Evolutionary conservation across 2,888 invertebrate genomes (phyloP).

Genomic region (Apamea crenata): DNA sequence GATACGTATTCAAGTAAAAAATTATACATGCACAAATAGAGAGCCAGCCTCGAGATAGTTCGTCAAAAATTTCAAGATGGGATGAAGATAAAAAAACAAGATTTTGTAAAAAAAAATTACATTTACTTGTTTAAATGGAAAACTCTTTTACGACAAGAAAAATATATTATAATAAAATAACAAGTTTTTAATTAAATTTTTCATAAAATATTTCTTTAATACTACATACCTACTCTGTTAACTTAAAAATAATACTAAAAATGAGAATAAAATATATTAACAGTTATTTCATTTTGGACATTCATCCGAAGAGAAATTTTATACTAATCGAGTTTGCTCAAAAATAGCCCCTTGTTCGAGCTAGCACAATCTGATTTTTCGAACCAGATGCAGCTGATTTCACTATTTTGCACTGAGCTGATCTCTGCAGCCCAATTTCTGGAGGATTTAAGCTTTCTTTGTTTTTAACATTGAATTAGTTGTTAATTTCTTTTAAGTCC

Average conservation of each 20-base stretch:
- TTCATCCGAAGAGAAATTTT: slow-evolving; percentile 19
- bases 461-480: neutral
- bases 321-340: slow-evolving; percentile 3
- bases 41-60: slow-evolving; percentile 34
- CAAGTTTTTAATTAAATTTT: slow-evolving; percentile 33
- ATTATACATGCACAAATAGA: slow-evolving; percentile 29
- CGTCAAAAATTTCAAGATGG: neutral
- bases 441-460: neutral
- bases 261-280: slow-evolving; percentile 51
- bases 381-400: neutral
- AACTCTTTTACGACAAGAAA: slow-evolving; percentile 5
- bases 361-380: neutral
- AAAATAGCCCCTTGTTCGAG: neutral
- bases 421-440: neutral
- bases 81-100: neutral
- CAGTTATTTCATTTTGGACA: slow-evolving; percentile 13
- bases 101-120: neutral
- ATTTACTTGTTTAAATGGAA: neutral
- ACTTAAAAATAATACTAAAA: slow-evolving; percentile 51
- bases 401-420: neutral
- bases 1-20: neutral
- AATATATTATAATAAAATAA: slow-evolving; percentile 31
- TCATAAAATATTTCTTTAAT: slow-evolving; percentile 56
- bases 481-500: neutral
- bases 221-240: slow-evolving; percentile 39